Conservation (phyloP, 2,888 invertebrate species). For the Zelleria hepariella region DNA sequence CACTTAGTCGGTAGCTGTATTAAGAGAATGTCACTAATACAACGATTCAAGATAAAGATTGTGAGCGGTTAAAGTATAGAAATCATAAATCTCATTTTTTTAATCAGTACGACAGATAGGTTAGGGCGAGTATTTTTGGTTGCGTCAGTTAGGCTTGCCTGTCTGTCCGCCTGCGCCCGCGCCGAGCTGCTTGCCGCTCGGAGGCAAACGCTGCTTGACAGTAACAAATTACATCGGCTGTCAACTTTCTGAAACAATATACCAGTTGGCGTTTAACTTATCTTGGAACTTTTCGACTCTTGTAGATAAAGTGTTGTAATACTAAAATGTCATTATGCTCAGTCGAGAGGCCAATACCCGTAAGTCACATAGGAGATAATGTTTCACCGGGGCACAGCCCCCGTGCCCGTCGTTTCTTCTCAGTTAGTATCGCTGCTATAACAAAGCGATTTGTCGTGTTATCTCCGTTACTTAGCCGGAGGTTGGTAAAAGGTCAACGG, state of each 20-base stretch:
- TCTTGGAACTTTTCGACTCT: constrained; percentile 64
- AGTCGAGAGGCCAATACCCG: constrained; percentile 45
- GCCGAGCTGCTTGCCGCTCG: constrained; percentile 24
- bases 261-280: constrained; percentile 68
- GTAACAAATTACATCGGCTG: constrained; percentile 68
- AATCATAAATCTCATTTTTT: constrained; percentile 56
- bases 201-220: constrained; percentile 36
- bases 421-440: constrained; percentile 50
- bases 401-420: constrained; percentile 25
- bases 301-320: constrained; percentile 68
- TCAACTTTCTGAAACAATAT: constrained; percentile 69
- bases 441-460: constrained; percentile 63
- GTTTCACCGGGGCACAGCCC: constrained; percentile 34
- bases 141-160: constrained; percentile 28
- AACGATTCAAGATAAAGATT: constrained; percentile 46
- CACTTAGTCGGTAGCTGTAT: constrained; percentile 46
- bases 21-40: constrained; percentile 27
- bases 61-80: constrained; percentile 28
- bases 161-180: constrained; percentile 11
- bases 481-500: constrained; percentile 58
- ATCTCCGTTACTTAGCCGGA: constrained; percentile 59
- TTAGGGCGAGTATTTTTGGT: constrained; percentile 33
- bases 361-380: constrained; percentile 56
- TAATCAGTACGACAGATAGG: constrained; percentile 47
- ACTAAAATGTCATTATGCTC: constrained; percentile 70